A percentile compares a stretch with the other conserved stretches of the same genome.
phyloP scores from a whole-genome alignment of 1,140 invertebrate genomes.

The Eufriesea mexicana region DNA sequence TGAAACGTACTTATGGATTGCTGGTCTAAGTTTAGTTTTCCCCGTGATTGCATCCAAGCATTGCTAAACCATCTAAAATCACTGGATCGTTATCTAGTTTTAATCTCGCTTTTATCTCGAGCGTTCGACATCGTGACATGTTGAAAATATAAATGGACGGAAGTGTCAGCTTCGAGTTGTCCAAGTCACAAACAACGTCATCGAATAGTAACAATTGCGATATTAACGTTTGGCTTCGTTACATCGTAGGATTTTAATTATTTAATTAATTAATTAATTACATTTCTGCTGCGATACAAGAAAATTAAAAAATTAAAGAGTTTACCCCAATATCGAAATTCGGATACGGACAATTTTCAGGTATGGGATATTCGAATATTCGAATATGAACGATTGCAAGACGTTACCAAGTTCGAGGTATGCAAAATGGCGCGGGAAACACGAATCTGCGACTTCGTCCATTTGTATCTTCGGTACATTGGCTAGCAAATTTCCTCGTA shows the following conservation, averaged over 20 bases:
- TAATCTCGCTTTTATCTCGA: slow-evolving; percentile 51
- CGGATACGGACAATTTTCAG: too few relatives aligned
- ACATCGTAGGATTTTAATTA: too few relatives aligned
- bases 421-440: background rate
- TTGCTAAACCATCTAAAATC: background rate
- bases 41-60: background rate
- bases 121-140: slow-evolving; percentile 50
- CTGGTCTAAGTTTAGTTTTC: background rate
- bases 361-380: too few relatives aligned
- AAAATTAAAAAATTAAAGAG: too few relatives aligned
- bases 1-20: background rate
- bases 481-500: slow-evolving; percentile 32
- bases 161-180: slow-evolving; percentile 26
- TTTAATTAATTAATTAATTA: too few relatives aligned
- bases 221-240: too few relatives aligned
- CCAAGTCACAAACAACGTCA: background rate
- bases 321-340: too few relatives aligned
- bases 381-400: too few relatives aligned
- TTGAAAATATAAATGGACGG: slow-evolving; percentile 34
- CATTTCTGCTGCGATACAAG: too few relatives aligned
- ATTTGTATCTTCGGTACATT: slow-evolving; percentile 37
- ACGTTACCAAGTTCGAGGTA: too few relatives aligned
- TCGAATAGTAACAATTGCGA: too few relatives aligned
- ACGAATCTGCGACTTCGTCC: slow-evolving; percentile 4
- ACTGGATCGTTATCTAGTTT: background rate